These are phyloP conservation scores for Aratinga solstitialis DNA, from an alignment of 2,797 vertebrate species.

Conservation along the genomic window DNA sequence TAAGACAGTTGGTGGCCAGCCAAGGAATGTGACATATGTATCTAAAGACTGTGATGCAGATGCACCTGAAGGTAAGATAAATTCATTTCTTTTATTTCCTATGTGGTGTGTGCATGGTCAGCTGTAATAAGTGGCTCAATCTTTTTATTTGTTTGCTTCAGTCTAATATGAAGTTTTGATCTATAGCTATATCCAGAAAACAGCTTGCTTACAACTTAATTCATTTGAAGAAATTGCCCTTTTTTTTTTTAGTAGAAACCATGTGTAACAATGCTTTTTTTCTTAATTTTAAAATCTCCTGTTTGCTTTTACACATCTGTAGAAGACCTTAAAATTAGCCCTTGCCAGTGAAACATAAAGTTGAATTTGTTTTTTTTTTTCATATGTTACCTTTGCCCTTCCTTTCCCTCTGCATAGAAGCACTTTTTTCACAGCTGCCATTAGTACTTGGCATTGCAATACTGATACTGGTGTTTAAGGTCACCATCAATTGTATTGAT, in stretches of 20 bases:
- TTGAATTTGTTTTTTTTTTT: neutral
- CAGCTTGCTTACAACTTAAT: neutral
- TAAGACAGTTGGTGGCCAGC: conserved; percentile 69
- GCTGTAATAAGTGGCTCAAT: neutral
- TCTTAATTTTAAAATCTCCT: neutral
- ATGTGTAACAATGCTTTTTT: neutral
- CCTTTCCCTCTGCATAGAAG: neutral
- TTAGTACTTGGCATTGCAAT: neutral
- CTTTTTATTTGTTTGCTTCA: neutral
- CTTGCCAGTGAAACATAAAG: neutral
- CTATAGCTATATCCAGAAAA: neutral
- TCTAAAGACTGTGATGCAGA: conserved; percentile 90
- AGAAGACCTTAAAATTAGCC: neutral
- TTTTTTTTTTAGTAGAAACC: neutral
- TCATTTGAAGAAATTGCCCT: neutral
- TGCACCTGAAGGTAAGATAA: conserved; percentile 89
- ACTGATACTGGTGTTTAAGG: neutral
- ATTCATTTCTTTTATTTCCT: neutral
- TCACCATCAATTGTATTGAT: neutral
- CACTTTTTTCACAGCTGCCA: neutral
- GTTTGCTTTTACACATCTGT: neutral
- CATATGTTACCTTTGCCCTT: neutral
- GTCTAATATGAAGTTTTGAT: neutral
- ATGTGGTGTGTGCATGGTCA: neutral
- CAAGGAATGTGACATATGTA: conserved; percentile 77